phyloP scores from a whole-genome alignment of 1,140 invertebrate species.

The Solen grandis region DNA sequence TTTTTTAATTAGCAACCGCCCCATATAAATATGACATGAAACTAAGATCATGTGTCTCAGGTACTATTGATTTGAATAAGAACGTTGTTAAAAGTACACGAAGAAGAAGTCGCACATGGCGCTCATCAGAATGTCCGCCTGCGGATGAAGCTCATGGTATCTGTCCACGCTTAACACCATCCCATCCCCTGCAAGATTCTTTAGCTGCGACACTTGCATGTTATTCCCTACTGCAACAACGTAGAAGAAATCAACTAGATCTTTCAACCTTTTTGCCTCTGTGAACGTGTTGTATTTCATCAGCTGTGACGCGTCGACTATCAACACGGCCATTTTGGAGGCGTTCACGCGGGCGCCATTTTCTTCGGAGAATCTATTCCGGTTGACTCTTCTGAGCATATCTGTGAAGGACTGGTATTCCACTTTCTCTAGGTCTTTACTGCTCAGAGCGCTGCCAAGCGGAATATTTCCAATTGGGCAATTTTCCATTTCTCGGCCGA shows the following conservation, averaged over 20 bases:
- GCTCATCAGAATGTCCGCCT: slow-evolving; percentile 26
- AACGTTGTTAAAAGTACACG: neutral
- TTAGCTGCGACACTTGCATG: slow-evolving; percentile 36
- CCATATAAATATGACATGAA: too few relatives aligned
- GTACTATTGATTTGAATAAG: too few relatives aligned
- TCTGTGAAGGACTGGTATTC: slow-evolving; percentile 42
- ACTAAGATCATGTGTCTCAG: too few relatives aligned
- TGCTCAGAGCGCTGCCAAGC: slow-evolving; percentile 49
- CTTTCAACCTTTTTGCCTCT: slow-evolving; percentile 37
- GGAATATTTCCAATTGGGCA: slow-evolving; percentile 61
- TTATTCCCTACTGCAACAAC: slow-evolving; percentile 42
- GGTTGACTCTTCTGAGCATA: slow-evolving; percentile 51
- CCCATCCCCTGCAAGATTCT: slow-evolving; percentile 15
- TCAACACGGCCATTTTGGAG: slow-evolving; percentile 55
- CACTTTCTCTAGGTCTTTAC: slow-evolving; percentile 17
- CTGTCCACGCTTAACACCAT: slow-evolving; percentile 18
- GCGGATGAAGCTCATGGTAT: slow-evolving; percentile 32
- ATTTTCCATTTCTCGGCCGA: slow-evolving; percentile 64
- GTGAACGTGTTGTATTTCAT: slow-evolving; percentile 43
- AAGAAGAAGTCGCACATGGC: slow-evolving; percentile 52
- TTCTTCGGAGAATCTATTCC: slow-evolving; percentile 30
- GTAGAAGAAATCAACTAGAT: slow-evolving; percentile 42
- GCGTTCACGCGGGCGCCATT: slow-evolving; percentile 53
- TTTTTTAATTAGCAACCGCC: too few relatives aligned
- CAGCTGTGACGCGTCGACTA: slow-evolving; percentile 41